Evolutionary conservation across 2,113 vertebrate species (phyloP).

Genomic region (Amphiprion percula): DNA sequence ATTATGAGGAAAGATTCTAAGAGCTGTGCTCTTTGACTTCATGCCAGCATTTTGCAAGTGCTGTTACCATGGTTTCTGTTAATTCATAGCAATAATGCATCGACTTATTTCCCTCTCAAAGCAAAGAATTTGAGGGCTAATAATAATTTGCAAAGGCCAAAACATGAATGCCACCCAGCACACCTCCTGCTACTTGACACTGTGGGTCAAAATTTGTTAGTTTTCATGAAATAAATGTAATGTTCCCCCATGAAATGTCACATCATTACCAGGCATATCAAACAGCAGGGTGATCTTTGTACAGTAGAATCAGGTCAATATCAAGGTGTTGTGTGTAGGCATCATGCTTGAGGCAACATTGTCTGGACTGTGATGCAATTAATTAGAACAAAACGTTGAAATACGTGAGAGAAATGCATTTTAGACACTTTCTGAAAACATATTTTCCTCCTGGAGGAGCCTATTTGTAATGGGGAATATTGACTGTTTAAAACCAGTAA

Average conservation of each 20-base stretch:
- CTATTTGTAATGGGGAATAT: neutral
- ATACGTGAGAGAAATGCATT: neutral
- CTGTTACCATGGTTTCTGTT: conserved; percentile 74
- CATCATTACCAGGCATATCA: conserved; percentile 36
- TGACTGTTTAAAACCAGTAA: conserved; percentile 3
- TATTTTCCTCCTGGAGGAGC: neutral
- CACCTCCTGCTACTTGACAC: conserved; percentile 8
- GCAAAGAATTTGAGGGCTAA: conserved; percentile 50
- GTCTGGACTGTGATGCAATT: neutral
- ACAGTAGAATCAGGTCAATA: conserved; percentile 21
- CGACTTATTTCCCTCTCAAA: conserved; percentile 52
- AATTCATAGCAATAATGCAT: conserved; percentile 57
- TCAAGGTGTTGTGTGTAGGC: neutral
- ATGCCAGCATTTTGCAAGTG: conserved; percentile 41
- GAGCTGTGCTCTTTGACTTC: conserved; percentile 58
- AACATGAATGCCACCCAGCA: conserved; percentile 13
- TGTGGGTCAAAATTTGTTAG: conserved; percentile 23
- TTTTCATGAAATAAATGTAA: conserved; percentile 27
- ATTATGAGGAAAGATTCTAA: conserved; percentile 46
- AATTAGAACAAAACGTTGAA: conserved; percentile 10
- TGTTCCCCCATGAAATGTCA: conserved; percentile 44
- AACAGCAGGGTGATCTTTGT: conserved; percentile 35
- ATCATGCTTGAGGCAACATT: conserved; percentile 8
- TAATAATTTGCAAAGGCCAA: conserved; percentile 48
- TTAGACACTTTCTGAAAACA: neutral